Percentiles rank a stretch among this genome's conserved stretches.
Conservation (phyloP, 2,797 vertebrate species). For the Peromyscus eremicus region DNA sequence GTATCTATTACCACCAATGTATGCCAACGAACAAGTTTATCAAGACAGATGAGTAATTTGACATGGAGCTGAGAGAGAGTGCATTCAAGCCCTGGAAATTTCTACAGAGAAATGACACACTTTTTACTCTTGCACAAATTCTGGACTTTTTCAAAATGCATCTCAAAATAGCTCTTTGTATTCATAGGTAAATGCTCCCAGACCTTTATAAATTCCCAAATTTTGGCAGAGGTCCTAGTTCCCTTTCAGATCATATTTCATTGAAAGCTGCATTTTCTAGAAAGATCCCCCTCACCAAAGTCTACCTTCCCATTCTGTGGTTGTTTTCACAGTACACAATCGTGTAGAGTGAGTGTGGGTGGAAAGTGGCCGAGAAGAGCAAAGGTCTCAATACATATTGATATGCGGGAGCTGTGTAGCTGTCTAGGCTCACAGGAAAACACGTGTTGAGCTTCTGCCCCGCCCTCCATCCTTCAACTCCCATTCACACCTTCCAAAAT, state of each 20-base stretch:
- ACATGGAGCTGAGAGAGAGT: neutral
- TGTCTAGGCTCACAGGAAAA: neutral
- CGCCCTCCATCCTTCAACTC: neutral
- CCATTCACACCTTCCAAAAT: neutral
- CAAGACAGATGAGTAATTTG: constrained; percentile 51
- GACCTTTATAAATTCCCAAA: constrained; percentile 39
- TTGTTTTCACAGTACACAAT: neutral
- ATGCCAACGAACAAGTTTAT: constrained; percentile 37
- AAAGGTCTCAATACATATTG: neutral
- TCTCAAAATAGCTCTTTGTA: neutral
- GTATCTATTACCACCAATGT: neutral
- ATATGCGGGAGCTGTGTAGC: neutral
- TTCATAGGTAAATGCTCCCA: constrained; percentile 12
- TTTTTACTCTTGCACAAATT: constrained; percentile 12
- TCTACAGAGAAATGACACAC: neutral
- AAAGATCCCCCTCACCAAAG: neutral
- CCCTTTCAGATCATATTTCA: constrained; percentile 51
- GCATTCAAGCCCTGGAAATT: constrained; percentile 35
- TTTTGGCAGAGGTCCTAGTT: constrained; percentile 40
- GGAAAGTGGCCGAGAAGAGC: neutral
- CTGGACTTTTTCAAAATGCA: constrained; percentile 9
- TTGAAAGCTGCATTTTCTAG: neutral
- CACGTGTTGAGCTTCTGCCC: neutral
- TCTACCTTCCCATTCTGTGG: neutral
- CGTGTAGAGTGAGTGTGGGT: neutral